Evolutionary conservation across 2,797 vertebrate genomes (phyloP).

Genomic region (Bufotes viridis): DNA sequence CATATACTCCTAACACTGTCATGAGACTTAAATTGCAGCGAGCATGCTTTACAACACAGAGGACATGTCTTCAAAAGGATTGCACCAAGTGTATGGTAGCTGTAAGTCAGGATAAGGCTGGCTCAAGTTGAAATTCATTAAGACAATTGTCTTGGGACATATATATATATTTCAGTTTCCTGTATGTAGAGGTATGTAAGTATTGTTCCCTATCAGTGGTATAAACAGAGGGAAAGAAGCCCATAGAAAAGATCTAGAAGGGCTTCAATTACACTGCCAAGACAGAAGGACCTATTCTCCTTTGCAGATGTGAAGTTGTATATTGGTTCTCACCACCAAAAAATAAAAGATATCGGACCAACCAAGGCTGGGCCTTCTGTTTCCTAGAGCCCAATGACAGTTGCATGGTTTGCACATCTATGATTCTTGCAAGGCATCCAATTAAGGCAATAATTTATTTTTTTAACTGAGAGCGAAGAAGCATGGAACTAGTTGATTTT

Average conservation of each 20-base stretch:
- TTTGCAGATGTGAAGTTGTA: not conserved
- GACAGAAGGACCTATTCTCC: not conserved
- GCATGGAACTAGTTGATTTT: too few species aligned
- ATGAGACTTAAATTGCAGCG: not conserved
- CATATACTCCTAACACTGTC: not conserved
- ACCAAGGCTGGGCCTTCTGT: not conserved
- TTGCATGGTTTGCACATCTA: not conserved
- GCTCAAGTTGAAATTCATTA: not conserved
- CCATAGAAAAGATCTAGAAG: not conserved
- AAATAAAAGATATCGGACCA: not conserved
- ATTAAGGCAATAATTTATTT: too few species aligned
- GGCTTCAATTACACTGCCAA: not conserved
- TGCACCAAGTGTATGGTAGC: not conserved
- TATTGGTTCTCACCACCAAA: not conserved
- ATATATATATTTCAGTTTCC: not conserved
- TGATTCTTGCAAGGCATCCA: not conserved
- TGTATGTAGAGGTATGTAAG: not conserved
- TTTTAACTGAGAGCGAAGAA: not conserved
- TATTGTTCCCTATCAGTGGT: not conserved
- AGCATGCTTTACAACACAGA: not conserved
- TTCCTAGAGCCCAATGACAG: not conserved
- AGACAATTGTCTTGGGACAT: not conserved
- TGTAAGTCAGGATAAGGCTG: not conserved
- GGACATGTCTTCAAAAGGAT: not conserved
- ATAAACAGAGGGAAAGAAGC: not conserved